phyloP scores from a whole-genome alignment of 64 coral and sea anemone species.

The Exaiptasia diaphana region DNA sequence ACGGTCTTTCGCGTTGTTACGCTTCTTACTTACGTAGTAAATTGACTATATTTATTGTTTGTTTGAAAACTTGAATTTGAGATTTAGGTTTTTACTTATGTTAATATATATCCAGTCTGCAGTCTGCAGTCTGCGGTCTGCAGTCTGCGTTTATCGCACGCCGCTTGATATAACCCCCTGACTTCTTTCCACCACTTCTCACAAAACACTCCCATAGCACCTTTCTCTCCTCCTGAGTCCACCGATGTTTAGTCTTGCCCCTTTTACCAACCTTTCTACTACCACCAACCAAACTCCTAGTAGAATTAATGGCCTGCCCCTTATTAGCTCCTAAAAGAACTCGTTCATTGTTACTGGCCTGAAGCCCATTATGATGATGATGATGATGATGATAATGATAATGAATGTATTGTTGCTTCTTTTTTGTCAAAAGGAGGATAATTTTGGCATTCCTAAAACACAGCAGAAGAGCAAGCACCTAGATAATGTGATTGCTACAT shows the following conservation, averaged over 20 bases:
- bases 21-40: no score
- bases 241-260: not conserved
- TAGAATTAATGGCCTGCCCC: not conserved
- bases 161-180: not conserved
- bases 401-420: not conserved
- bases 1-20: no score
- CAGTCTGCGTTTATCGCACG: no score
- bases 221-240: not conserved
- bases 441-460: constrained; percentile 6
- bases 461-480: constrained; percentile 13
- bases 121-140: no score
- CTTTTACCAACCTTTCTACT: not conserved
- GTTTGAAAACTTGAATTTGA: no score
- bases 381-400: no score
- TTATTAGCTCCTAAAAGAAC: not conserved
- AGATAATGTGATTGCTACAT: not conserved
- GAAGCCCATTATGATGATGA: no score
- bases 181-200: not conserved
- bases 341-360: not conserved
- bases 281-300: not conserved
- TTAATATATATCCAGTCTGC: no score
- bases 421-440: constrained; percentile 30
- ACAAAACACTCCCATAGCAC: not conserved
- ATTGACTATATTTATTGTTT: no score
- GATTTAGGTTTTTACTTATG: no score